Evolutionary conservation across 2,888 invertebrate genomes (phyloP), one percentile per base, ranked within the genome.

Genomic region (Tribolium freemani): DNA sequence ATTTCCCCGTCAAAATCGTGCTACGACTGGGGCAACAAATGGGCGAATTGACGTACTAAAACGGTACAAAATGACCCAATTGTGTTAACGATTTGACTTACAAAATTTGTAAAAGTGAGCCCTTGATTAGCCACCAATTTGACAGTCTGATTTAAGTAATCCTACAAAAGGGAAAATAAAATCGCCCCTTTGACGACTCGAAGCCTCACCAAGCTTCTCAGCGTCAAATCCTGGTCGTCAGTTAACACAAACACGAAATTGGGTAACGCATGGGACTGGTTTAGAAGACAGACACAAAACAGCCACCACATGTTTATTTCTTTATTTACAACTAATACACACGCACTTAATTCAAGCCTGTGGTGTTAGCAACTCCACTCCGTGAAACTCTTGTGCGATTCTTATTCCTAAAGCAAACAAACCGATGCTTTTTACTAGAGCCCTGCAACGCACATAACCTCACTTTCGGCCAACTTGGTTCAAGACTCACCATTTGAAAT

Each of bases 21-120:
- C 96, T 92, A n/a, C 97, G 90, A 80, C 96, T 95, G 0, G 97
- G 97, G 77, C 97, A 97, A 85, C 97, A 97, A 48, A 97, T 89
- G 0, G 97, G 96, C 0, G 94, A 92, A 46, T 93, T 92, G 0
- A 93, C 94, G 86, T 93, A 96, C 96, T 96, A 83, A 54, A 86
- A 84, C 26, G 4, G 1, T 48, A 11, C 13, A 3, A 2, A 5
- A 20, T 53, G 9, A 45, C 5, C 30, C n/a, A 20, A 54, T 1
- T 51, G 16, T n/a, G n/a, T 31, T 21, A 20, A 31, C 8, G 38
- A 9, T 9, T 44, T 30, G 45, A 89, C 92, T 90, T 88, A 94
- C 94, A 77, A 94, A 92, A 87, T 95, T 94, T 5, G 86, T 85
- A 84, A 94, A 94, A 2, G 91, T 91, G 21, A 90, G 89, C 20